A percentile compares a stretch with the other conserved stretches of the same genome.
Conservation (phyloP, 2,113 vertebrate species). For the Pristiophorus japonicus region DNA sequence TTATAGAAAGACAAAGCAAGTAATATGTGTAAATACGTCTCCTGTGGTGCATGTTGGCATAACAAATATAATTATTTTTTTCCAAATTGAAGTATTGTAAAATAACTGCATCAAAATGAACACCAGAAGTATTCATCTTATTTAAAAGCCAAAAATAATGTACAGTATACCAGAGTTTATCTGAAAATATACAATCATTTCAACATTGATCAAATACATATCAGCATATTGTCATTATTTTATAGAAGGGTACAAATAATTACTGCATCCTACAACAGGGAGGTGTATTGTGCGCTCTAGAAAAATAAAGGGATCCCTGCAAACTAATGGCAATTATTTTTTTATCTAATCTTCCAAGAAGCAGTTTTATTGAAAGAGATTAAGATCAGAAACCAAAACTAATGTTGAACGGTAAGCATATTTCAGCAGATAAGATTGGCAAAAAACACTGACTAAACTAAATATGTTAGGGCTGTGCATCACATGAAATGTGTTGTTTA, state of each 20-base stretch:
- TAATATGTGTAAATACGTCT: slow-evolving; percentile 21
- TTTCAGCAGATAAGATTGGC: background rate
- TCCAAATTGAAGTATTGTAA: background rate
- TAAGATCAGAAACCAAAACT: slow-evolving; percentile 10
- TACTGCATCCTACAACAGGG: background rate
- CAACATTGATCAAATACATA: background rate
- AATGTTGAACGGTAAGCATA: background rate
- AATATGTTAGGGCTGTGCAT: background rate
- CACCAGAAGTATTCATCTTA: background rate
- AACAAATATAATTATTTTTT: background rate
- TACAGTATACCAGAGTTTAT: background rate
- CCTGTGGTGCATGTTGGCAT: background rate
- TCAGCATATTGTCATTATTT: background rate
- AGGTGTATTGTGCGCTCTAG: background rate
- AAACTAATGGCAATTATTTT: slow-evolving; percentile 13
- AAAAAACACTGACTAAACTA: background rate
- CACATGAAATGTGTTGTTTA: background rate
- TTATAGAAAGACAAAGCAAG: background rate
- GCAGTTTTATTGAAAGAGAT: slow-evolving; percentile 11
- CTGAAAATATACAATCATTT: background rate
- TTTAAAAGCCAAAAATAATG: background rate
- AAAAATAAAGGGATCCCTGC: background rate
- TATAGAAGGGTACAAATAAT: background rate
- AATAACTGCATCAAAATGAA: background rate
- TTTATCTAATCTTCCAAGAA: slow-evolving; percentile 7